Base-by-base conservation (phyloP, 2,113 vertebrate genomes). In the Gobio gobio region DNA sequence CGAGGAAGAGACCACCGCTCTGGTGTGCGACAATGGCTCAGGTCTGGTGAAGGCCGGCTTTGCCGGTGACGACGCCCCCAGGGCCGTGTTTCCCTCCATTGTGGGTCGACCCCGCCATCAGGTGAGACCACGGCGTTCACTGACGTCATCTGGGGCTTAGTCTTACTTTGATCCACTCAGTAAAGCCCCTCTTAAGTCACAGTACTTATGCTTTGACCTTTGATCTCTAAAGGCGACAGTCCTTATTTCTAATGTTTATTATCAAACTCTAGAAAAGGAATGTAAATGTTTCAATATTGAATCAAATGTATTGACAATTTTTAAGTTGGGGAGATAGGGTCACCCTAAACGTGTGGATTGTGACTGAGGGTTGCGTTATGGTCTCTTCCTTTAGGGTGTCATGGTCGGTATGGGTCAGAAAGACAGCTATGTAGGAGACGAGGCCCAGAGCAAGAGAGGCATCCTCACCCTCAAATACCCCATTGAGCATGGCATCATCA, bases 391-490 rank as follows among this genome's bases (percentile, higher is more conserved):
- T 10, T 83, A 99, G 97, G 97, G 97, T 75, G 97, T 98, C 92
- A 98, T 98, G 97, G 97, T 98, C 85, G 97, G 98, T 85, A 98
- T 98, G 97, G 97, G 97, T 87, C 97, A 99, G 93, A 99, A 99
- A 88, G 97, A 98, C 90, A 96, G 96, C 94, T 99, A 97, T 0
- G 97, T 99, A 87, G 98, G 97, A 87, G 97, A 98, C 16, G 97
- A 98, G 94, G 97, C 97, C 14, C 97, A 99, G 94, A 97, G 97
- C 95, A 98, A 98, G 94, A 96, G 97, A 85, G 97, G 97, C 80
- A 98, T 97, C 94, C 94, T 97, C 88, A 97, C 96, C 85, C 94
- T 97, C 89, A 99, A 99, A 85, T 97, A 98, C 89, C 97, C 97
- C 89, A 98, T 98, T 40, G 97, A 99, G 88, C 96, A 98, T 0